phyloP scores from a whole-genome alignment of 2,797 vertebrate species.

The Tokudaia muenninki region DNA sequence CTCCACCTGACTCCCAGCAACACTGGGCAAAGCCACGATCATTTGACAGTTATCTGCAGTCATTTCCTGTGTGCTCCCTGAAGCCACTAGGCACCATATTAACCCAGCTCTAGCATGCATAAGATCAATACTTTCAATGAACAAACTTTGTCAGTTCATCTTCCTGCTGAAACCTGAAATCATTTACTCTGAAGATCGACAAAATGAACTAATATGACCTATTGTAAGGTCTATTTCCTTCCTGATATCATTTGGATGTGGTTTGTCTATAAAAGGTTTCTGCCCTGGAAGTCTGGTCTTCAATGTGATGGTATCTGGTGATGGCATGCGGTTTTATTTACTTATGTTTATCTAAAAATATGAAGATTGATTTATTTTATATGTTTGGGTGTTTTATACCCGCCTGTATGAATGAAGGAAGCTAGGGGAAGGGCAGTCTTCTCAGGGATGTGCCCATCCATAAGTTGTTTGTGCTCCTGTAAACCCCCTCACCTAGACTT shows the following conservation, averaged over 20 bases:
- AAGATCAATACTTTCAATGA: background rate
- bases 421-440: background rate
- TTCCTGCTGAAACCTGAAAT: background rate
- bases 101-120: background rate
- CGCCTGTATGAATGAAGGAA: too few relatives aligned
- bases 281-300: background rate
- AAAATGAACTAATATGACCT: background rate
- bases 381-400: background rate
- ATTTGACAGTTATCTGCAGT: background rate
- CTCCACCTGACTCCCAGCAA: background rate
- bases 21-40: background rate
- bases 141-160: background rate
- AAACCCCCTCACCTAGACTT: background rate
- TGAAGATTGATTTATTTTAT: background rate
- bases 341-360: background rate
- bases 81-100: background rate
- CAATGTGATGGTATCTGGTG: background rate
- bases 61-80: background rate
- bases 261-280: background rate
- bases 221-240: background rate
- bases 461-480: too few relatives aligned
- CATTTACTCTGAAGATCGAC: background rate
- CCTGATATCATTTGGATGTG: background rate
- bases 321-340: background rate
- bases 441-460: background rate